Conservation (phyloP, 2,113 vertebrate genomes). For the Probosciger aterrimus region DNA sequence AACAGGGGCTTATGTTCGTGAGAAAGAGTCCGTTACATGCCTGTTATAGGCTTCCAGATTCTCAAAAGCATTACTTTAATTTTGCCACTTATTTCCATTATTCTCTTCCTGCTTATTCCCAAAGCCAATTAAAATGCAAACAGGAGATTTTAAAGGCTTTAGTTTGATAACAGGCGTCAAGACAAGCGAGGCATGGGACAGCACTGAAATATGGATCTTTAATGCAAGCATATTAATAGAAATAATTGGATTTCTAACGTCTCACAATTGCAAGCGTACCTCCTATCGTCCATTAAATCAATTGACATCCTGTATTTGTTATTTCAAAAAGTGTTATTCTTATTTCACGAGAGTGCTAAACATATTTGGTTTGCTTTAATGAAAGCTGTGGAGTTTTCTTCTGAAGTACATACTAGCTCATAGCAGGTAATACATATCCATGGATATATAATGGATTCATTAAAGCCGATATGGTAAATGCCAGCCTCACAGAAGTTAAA, state of each 20-base stretch:
- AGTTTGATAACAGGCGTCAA: constrained; percentile 68
- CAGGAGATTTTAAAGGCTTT: constrained; percentile 64
- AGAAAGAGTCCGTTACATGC: not conserved
- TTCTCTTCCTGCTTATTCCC: constrained; percentile 60
- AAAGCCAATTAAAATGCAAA: constrained; percentile 79
- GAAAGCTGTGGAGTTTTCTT: constrained; percentile 56
- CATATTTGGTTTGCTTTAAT: constrained; percentile 40
- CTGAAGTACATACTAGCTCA: constrained; percentile 24
- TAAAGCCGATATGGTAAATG: not conserved
- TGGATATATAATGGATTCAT: not conserved
- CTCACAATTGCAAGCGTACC: constrained; percentile 58
- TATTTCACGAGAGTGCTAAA: not conserved
- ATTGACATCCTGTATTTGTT: constrained; percentile 64
- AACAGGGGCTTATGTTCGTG: not conserved
- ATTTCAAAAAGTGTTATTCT: constrained; percentile 68
- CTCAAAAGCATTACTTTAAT: constrained; percentile 40
- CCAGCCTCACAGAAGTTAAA: not conserved
- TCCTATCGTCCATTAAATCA: constrained; percentile 72
- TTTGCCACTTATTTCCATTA: constrained; percentile 64
- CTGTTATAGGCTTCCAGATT: constrained; percentile 26
- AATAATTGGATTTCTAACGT: constrained; percentile 79
- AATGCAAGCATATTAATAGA: constrained; percentile 68
- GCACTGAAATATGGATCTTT: constrained; percentile 68
- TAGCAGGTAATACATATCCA: not conserved
- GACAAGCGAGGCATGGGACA: constrained; percentile 65